phyloP scores from a whole-genome alignment of 2,888 invertebrate genomes.

The Tenthredo scrophulariae region DNA sequence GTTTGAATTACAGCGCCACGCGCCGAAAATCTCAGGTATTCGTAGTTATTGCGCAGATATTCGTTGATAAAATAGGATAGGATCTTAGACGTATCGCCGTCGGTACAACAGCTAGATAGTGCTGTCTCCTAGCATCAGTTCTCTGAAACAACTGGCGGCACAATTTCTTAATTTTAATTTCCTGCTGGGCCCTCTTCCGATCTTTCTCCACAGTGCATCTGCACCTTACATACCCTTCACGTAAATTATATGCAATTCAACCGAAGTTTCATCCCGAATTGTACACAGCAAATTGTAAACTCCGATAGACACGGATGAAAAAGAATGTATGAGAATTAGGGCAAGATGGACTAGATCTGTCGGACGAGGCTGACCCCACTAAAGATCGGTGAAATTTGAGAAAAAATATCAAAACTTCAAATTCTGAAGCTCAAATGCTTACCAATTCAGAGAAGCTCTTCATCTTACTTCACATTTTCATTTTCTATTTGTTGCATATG shows the following conservation, averaged over 20 bases:
- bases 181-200: neutral
- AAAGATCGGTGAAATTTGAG: neutral
- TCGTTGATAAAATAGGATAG: constrained; percentile 32
- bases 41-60: neutral
- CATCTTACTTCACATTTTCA: too few species aligned
- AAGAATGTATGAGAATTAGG: neutral
- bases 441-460: neutral
- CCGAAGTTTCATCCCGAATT: neutral
- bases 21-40: neutral
- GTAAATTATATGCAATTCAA: neutral
- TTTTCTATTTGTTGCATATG: neutral
- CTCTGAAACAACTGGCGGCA: constrained; percentile 9
- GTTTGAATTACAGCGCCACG: neutral
- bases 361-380: neutral
- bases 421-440: neutral
- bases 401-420: neutral
- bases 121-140: constrained; percentile 35
- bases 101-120: constrained; percentile 42
- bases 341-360: neutral
- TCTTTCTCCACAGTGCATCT: neutral
- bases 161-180: neutral
- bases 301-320: neutral
- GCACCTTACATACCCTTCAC: neutral
- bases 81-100: neutral
- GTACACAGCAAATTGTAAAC: too few species aligned